Conservation (phyloP, 2,888 invertebrate genomes). For the Tipula vernalis region DNA sequence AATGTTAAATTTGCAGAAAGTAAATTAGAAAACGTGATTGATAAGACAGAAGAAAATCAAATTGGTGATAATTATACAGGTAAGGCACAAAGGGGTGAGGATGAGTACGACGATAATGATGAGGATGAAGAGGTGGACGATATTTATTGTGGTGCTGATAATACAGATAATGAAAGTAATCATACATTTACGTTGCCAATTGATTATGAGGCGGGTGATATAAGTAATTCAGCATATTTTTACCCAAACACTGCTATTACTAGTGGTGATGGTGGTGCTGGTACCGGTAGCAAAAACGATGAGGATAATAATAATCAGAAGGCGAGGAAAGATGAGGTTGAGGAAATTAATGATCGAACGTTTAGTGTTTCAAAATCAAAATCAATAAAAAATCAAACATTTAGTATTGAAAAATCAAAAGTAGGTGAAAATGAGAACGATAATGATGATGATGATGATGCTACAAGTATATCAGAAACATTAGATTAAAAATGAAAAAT, state of each 20-base stretch:
- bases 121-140: not conserved
- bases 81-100: not conserved
- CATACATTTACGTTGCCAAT: not conserved
- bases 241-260: not conserved
- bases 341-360: not conserved
- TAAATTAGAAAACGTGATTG: not conserved
- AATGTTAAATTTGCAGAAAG: not conserved
- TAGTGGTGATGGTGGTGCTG: not conserved
- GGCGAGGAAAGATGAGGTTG: not conserved
- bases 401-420: not conserved
- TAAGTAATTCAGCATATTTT: not conserved
- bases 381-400: not conserved
- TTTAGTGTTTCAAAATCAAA: conserved; percentile 7
- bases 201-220: not conserved
- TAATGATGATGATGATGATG: not conserved
- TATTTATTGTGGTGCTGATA: not conserved
- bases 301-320: not conserved
- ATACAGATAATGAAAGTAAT: not conserved
- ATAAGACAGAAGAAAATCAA: not conserved
- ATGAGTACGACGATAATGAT: not conserved
- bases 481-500: conserved; percentile 8
- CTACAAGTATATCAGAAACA: conserved; percentile 5
- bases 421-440: not conserved
- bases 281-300: not conserved
- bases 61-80: not conserved